Evolutionary conservation across 2,113 vertebrate genomes (phyloP).

Genomic region (Microcebus jonahi): DNA sequence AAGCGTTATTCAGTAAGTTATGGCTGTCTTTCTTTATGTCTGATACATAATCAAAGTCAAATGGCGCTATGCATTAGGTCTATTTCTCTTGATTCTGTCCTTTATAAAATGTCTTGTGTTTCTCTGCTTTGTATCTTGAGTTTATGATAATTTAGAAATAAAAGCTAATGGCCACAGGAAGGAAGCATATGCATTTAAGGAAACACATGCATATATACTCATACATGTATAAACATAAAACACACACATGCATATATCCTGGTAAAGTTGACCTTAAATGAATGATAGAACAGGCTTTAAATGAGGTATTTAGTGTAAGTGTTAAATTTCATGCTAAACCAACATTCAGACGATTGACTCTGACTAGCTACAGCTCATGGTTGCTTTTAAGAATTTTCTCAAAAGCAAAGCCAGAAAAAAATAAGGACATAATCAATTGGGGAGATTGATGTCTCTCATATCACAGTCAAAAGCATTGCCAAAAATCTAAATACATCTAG

Average conservation of each 20-base stretch:
- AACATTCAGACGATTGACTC: neutral
- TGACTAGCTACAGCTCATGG: neutral
- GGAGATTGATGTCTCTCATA: neutral
- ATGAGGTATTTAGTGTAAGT: neutral
- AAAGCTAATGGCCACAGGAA: neutral
- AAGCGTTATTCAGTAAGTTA: neutral
- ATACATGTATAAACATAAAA: neutral
- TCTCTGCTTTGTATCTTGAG: neutral
- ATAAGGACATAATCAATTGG: neutral
- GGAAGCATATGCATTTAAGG: neutral
- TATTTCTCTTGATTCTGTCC: neutral
- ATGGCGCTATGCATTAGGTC: neutral
- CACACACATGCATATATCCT: neutral
- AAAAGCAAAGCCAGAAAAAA: conserved; percentile 37
- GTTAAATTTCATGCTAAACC: conserved; percentile 15
- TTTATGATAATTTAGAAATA: conserved; percentile 30
- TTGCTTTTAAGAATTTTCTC: conserved; percentile 32
- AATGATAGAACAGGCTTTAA: neutral
- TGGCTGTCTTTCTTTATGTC: neutral
- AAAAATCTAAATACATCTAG: neutral
- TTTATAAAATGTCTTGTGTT: neutral
- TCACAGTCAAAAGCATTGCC: neutral
- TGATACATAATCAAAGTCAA: neutral
- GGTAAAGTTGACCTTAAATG: neutral
- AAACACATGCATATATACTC: neutral